These are phyloP conservation scores for Drosophila asahinai DNA, from an alignment of 1,140 invertebrate genomes.

Conservation along the genomic window DNA sequence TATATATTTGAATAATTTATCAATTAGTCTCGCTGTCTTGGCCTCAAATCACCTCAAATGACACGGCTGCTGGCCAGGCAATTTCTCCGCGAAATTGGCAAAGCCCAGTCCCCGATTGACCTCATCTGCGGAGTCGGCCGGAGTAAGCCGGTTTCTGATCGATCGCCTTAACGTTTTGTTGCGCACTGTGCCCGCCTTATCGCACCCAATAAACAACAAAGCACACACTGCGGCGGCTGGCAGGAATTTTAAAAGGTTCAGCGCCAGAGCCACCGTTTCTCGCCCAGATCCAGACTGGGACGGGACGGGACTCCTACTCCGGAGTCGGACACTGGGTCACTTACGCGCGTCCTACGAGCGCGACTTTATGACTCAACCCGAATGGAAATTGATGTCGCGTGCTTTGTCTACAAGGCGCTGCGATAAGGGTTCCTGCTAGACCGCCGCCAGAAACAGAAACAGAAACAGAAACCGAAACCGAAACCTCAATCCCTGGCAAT, in stretches of 20 bases:
- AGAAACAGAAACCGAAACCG: constrained; percentile 8
- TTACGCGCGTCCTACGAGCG: constrained; percentile 65
- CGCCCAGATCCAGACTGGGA: constrained; percentile 11
- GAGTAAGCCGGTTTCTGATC: constrained; percentile 63
- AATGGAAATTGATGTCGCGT: constrained; percentile 79
- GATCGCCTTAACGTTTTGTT: constrained; percentile 70
- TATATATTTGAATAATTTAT: constrained; percentile 19
- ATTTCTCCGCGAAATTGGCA: constrained; percentile 46
- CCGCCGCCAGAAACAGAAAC: constrained; percentile 5
- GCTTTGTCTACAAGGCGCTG: constrained; percentile 64
- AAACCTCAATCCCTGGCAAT: constrained; percentile 59
- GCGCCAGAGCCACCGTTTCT: constrained; percentile 52
- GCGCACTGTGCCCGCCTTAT: constrained; percentile 68
- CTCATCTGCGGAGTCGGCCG: constrained; percentile 36
- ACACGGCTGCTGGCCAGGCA: constrained; percentile 15
- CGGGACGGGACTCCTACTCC: constrained; percentile 1
- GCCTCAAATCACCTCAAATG: constrained; percentile 25
- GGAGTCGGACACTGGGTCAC: constrained; percentile 67
- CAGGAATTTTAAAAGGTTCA: constrained; percentile 85
- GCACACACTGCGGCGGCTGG: constrained; percentile 69
- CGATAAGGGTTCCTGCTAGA: constrained; percentile 62
- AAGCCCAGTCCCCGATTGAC: constrained; percentile 46
- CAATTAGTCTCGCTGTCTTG: constrained; percentile 9
- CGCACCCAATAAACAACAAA: constrained; percentile 80
- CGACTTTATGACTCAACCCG: constrained; percentile 78